Percentiles rank a stretch among this genome's conserved stretches.
phyloP scores from a whole-genome alignment of 2,888 invertebrate genomes.

The Schizaphis graminum region DNA sequence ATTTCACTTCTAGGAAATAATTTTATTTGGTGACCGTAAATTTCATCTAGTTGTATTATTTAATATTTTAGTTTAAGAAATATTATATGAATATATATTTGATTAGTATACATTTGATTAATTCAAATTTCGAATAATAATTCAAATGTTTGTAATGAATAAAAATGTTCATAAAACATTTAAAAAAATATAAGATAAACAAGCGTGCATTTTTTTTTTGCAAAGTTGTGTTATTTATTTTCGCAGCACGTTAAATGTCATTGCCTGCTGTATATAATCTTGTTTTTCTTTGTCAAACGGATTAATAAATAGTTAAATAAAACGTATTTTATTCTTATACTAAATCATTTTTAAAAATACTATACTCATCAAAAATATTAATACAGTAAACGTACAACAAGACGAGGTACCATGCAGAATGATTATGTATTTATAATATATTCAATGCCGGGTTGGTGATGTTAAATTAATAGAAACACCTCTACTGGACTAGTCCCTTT shows the following conservation, averaged over 20 bases:
- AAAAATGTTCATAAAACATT: not conserved
- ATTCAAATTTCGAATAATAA: not conserved
- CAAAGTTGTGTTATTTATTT: not conserved
- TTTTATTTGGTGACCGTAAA: not conserved
- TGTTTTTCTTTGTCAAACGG: not conserved
- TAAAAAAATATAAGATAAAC: not conserved
- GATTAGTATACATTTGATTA: not conserved
- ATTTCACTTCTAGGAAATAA: slow-evolving; percentile 11
- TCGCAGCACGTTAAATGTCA: not conserved
- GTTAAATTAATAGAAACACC: not conserved
- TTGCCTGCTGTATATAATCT: not conserved
- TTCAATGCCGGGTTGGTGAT: not conserved
- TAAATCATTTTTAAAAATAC: not conserved
- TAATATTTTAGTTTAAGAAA: not conserved
- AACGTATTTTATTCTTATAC: not conserved
- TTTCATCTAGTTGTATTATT: slow-evolving; percentile 6
- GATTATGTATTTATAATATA: not conserved
- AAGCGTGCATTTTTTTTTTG: not conserved
- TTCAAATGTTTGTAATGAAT: not conserved
- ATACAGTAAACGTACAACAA: not conserved
- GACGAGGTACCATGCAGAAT: not conserved
- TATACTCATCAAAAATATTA: not conserved
- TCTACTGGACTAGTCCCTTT: not conserved
- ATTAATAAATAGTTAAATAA: not conserved
- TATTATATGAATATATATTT: not conserved